These are phyloP conservation scores for Acromyrmex charruanus DNA, from an alignment of 1,140 invertebrate species.

Conservation along the genomic window DNA sequence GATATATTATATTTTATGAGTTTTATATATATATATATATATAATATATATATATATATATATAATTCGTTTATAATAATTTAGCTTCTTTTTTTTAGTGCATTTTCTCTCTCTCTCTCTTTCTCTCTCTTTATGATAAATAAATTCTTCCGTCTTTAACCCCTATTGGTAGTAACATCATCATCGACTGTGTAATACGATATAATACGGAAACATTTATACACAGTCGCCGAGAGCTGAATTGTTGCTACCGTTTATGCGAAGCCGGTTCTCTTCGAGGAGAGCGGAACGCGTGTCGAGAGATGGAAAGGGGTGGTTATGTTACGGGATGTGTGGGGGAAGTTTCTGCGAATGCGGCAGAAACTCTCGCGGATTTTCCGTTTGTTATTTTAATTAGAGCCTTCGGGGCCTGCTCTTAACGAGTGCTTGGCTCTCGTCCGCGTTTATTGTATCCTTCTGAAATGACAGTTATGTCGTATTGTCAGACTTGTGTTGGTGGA, in stretches of 20 bases:
- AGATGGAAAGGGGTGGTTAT: constrained; percentile 20
- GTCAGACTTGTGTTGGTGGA: constrained; percentile 48
- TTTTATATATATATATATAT: no score
- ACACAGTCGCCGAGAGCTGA: constrained; percentile 60
- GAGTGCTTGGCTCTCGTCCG: constrained; percentile 66
- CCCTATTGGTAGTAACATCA: constrained; percentile 4
- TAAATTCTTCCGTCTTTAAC: constrained; percentile 15
- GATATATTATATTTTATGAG: no score
- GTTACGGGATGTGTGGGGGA: constrained; percentile 21
- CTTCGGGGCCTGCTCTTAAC: constrained; percentile 75
- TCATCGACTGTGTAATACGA: constrained; percentile 31
- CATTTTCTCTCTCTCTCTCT: no score
- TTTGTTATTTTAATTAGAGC: constrained; percentile 79
- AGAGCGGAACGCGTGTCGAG: constrained; percentile 33
- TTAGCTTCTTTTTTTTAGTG: no score
- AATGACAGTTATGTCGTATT: constrained; percentile 60
- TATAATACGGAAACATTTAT: constrained; percentile 73
- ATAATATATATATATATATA: no score
- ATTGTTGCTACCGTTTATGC: constrained; percentile 40
- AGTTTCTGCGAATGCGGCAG: constrained; percentile 66
- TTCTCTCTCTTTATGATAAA: not conserved
- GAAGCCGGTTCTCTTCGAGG: constrained; percentile 39
- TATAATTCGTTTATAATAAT: no score
- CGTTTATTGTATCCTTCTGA: constrained; percentile 67
- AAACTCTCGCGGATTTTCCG: constrained; percentile 75